Percentiles rank a stretch among this genome's conserved stretches.
Conservation (phyloP, 2,113 vertebrate species). For the Eretmochelys imbricata region DNA sequence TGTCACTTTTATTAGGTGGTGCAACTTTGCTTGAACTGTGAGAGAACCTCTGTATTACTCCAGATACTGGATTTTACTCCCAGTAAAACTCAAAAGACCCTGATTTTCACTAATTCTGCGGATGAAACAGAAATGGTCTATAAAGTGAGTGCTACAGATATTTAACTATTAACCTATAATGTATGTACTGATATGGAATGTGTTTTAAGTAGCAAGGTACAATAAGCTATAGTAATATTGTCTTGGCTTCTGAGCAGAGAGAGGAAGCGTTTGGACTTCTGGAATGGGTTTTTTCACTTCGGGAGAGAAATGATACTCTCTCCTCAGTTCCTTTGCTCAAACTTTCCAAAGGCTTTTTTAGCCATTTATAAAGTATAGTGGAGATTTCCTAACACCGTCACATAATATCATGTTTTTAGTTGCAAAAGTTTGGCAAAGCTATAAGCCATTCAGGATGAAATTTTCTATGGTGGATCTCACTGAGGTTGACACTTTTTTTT, state of each 20-base stretch:
- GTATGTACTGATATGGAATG: fast-evolving
- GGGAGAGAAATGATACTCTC: background rate
- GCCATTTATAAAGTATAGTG: background rate
- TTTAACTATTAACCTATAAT: background rate
- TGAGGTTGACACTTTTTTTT: background rate
- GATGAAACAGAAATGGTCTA: constrained; percentile 86
- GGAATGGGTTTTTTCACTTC: background rate
- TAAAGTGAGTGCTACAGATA: constrained; percentile 76
- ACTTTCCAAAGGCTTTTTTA: background rate
- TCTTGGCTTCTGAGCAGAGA: background rate
- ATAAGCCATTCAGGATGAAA: background rate
- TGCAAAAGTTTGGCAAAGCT: too few relatives aligned
- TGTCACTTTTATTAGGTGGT: constrained; percentile 78
- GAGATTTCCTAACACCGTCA: too few relatives aligned
- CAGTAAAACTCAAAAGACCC: constrained; percentile 83
- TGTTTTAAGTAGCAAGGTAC: background rate
- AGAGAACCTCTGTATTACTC: constrained; percentile 82
- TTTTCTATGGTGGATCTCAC: background rate
- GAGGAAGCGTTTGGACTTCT: background rate
- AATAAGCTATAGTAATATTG: background rate
- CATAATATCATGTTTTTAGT: too few relatives aligned
- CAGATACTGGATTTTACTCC: constrained; percentile 81
- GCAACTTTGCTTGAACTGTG: constrained; percentile 80
- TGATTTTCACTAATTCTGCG: constrained; percentile 83
- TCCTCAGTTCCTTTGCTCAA: background rate